Conservation (phyloP, 2,797 vertebrate genomes). For the Centropyge bicolor region DNA sequence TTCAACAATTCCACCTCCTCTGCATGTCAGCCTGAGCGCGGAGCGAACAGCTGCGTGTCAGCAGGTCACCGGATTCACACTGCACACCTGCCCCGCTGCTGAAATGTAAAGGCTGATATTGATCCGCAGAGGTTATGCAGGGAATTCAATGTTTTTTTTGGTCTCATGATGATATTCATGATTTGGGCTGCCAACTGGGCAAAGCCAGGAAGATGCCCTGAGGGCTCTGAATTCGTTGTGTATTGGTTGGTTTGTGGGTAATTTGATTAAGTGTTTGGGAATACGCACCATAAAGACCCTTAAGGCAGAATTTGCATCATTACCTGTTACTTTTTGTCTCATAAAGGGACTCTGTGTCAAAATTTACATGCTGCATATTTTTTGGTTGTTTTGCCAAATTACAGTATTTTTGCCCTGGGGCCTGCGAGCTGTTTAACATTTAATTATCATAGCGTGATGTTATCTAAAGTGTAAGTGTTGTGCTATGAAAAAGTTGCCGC, state of each 20-base stretch:
- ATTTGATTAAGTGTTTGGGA: not conserved
- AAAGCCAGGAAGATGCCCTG: not conserved
- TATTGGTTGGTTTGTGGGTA: not conserved
- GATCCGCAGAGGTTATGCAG: slow-evolving; percentile 44
- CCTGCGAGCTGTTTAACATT: not conserved
- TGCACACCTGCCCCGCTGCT: slow-evolving; percentile 30
- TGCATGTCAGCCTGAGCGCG: not conserved
- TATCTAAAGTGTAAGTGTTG: not conserved
- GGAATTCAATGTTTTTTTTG: slow-evolving; percentile 44
- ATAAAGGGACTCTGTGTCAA: not conserved
- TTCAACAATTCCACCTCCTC: slow-evolving; percentile 13
- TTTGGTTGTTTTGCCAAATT: slow-evolving; percentile 6
- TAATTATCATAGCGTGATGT: not conserved
- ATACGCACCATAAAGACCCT: not conserved
- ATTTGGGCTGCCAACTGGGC: not conserved
- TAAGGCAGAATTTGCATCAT: slow-evolving; percentile 1
- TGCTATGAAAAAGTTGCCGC: not conserved
- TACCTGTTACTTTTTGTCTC: not conserved
- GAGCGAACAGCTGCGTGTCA: slow-evolving; percentile 49
- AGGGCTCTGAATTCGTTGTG: not conserved
- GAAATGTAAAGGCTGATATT: slow-evolving; percentile 39
- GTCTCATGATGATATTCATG: slow-evolving; percentile 40
- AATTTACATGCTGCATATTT: not conserved
- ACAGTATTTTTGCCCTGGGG: not conserved
- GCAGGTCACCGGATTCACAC: slow-evolving; percentile 21